Percentiles rank a stretch among this genome's conserved stretches.
phyloP scores from a whole-genome alignment of 1,140 invertebrate genomes.

The Antheraea pernyi region DNA sequence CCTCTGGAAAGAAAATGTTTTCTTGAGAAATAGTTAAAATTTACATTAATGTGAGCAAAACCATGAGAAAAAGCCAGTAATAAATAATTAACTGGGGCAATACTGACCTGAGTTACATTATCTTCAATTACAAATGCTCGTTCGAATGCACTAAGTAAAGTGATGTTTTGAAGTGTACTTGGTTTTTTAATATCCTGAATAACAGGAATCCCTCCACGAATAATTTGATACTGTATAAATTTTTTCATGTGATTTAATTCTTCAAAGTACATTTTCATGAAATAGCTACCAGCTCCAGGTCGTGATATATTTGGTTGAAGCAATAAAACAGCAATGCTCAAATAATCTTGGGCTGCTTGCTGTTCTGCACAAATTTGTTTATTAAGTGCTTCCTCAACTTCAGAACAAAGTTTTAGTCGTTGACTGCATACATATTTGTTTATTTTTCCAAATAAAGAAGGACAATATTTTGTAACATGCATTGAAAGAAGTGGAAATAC shows the following conservation, averaged over 20 bases:
- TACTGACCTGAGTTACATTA: constrained; percentile 30
- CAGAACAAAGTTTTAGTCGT: not conserved
- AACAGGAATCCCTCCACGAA: constrained; percentile 29
- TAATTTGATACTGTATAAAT: constrained; percentile 39
- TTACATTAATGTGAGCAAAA: too few relatives aligned
- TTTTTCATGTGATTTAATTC: constrained; percentile 38
- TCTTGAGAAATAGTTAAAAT: too few relatives aligned
- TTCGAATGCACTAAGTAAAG: constrained; percentile 35
- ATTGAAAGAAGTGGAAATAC: not conserved
- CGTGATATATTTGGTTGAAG: constrained; percentile 29
- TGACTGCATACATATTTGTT: not conserved
- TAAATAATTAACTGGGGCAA: too few relatives aligned
- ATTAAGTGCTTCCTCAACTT: constrained; percentile 33
- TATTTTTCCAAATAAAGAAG: not conserved
- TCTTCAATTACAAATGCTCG: constrained; percentile 36
- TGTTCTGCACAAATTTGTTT: constrained; percentile 41
- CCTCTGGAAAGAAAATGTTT: too few relatives aligned
- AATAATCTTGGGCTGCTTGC: constrained; percentile 37
- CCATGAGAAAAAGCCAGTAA: too few relatives aligned
- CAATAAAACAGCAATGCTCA: constrained; percentile 36
- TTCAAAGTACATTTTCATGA: constrained; percentile 46
- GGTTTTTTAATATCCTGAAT: constrained; percentile 27
- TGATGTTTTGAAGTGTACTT: constrained; percentile 17
- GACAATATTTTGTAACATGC: not conserved
- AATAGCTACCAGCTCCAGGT: constrained; percentile 34